These are phyloP conservation scores for Nothobranchius furzeri DNA, from an alignment of 2,113 vertebrate species.

Conservation along the genomic window DNA sequence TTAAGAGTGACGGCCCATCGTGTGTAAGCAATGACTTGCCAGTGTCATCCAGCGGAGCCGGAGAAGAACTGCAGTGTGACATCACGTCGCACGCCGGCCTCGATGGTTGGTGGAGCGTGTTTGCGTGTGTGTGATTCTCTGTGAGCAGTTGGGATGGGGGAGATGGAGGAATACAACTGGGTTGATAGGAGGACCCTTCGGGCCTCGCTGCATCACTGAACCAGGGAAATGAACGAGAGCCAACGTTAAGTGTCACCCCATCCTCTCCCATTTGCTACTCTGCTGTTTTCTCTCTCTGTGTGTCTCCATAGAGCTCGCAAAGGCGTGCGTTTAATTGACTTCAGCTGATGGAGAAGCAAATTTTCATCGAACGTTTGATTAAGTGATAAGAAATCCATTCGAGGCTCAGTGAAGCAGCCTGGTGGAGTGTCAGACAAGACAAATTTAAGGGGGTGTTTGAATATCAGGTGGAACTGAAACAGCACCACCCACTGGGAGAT, in stretches of 20 bases:
- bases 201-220: conserved; percentile 71
- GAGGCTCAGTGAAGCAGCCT: conserved; percentile 40
- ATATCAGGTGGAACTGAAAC: conserved; percentile 46
- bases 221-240: conserved; percentile 63
- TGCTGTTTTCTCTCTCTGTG: conserved; percentile 3
- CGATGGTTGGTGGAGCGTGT: conserved; percentile 67
- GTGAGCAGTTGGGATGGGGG: conserved; percentile 52
- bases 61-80: conserved; percentile 75
- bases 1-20: conserved; percentile 64
- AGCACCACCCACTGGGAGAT: conserved; percentile 63
- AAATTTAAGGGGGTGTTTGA: conserved; percentile 1
- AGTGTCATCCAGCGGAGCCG: conserved; percentile 72
- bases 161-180: conserved; percentile 50
- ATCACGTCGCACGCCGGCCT: conserved; percentile 53
- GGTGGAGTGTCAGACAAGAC: conserved; percentile 26
- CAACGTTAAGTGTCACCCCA: conserved; percentile 55
- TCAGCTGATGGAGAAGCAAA: conserved; percentile 13
- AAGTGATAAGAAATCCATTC: conserved; percentile 36
- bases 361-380: conserved; percentile 16
- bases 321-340: conserved; percentile 17
- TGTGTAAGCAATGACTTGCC: conserved; percentile 64
- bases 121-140: conserved; percentile 61
- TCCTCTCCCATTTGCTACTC: conserved; percentile 41
- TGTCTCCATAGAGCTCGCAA: not conserved
- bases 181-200: conserved; percentile 61